phyloP scores from a whole-genome alignment of 2,113 vertebrate genomes.

The Ochotona princeps region DNA sequence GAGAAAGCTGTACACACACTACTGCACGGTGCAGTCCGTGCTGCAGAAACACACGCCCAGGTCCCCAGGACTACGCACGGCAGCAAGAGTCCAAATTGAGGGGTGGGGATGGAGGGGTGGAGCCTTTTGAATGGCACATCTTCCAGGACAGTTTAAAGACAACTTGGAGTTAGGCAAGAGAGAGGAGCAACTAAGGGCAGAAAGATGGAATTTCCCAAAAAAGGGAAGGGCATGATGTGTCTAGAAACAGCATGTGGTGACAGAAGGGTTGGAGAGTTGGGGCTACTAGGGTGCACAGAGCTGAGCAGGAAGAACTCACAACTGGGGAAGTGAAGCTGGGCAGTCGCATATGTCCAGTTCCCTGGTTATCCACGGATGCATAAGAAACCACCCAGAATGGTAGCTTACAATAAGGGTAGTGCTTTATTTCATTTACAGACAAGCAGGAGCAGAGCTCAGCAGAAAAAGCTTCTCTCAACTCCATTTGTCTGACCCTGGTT shows the following conservation, averaged over 20 bases:
- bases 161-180: not conserved
- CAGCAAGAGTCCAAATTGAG: not conserved
- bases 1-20: rapidly evolving
- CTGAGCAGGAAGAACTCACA: not conserved
- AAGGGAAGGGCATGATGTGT: not conserved
- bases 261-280: too few species aligned
- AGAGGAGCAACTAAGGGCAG: not conserved
- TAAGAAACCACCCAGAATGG: not conserved
- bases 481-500: not conserved
- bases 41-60: not conserved
- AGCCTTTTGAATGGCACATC: not conserved
- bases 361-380: not conserved
- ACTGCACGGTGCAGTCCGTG: not conserved
- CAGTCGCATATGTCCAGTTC: not conserved
- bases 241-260: not conserved
- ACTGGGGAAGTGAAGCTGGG: not conserved
- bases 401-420: not conserved
- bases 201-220: not conserved
- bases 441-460: not conserved
- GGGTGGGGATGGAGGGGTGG: not conserved
- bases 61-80: not conserved
- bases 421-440: not conserved
- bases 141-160: not conserved
- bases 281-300: too few species aligned
- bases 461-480: not conserved